These are phyloP conservation scores for Drosophila nebulosa DNA, from an alignment of 1,140 invertebrate genomes.

Conservation along the genomic window DNA sequence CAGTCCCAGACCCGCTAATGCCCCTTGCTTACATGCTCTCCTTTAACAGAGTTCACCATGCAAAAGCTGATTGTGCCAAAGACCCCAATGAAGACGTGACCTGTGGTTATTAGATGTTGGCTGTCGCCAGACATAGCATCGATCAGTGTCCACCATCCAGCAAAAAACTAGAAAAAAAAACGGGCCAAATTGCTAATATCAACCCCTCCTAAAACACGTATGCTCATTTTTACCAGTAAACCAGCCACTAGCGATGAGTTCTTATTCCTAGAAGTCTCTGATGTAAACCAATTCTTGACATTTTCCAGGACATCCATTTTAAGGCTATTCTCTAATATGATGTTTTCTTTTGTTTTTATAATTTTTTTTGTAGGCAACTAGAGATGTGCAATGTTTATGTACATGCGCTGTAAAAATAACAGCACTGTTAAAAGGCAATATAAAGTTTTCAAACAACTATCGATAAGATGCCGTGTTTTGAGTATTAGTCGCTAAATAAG, in stretches of 20 bases:
- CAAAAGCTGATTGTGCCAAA: slow-evolving; percentile 96
- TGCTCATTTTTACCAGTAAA: slow-evolving; percentile 86
- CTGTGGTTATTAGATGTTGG: slow-evolving; percentile 84
- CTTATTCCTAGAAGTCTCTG: slow-evolving; percentile 89
- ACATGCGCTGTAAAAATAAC: neutral
- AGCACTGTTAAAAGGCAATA: no score
- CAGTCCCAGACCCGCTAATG: neutral
- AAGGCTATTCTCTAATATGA: slow-evolving; percentile 28
- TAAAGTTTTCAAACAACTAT: no score
- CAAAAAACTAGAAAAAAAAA: slow-evolving; percentile 87
- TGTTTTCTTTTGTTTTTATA: neutral
- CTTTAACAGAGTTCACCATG: slow-evolving; percentile 98
- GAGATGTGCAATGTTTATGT: neutral
- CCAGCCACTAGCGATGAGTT: slow-evolving; percentile 92
- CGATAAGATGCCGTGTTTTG: no score
- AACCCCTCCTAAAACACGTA: no score
- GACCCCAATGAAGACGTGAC: slow-evolving; percentile 96
- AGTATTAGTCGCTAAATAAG: no score
- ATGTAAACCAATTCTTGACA: slow-evolving; percentile 52
- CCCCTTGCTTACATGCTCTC: slow-evolving; percentile 88
- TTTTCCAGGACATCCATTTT: slow-evolving; percentile 65
- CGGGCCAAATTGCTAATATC: no score
- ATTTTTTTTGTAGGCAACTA: neutral
- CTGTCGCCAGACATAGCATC: slow-evolving; percentile 92
- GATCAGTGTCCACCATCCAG: slow-evolving; percentile 99